These are phyloP conservation scores for Psococerastis gibbosa DNA, from an alignment of 2,888 invertebrate genomes.

Conservation along the genomic window DNA sequence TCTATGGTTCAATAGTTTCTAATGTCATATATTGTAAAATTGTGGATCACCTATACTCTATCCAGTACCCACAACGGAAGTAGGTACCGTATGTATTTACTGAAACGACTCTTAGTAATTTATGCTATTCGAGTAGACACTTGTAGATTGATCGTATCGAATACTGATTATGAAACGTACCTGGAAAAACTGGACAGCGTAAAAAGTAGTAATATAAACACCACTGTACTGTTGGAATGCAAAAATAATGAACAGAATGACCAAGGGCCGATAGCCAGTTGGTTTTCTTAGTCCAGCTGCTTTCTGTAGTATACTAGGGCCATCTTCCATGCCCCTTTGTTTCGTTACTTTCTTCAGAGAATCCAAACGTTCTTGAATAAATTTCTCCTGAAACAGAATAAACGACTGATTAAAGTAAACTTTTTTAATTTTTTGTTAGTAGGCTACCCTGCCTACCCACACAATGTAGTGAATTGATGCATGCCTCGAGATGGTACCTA, in stretches of 20 bases:
- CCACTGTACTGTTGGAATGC: constrained; percentile 39
- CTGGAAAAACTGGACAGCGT: constrained; percentile 37
- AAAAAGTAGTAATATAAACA: constrained; percentile 39
- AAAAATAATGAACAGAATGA: constrained; percentile 34
- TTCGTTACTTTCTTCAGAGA: constrained; percentile 30
- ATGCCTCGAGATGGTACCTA: too few species aligned
- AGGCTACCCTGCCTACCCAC: neutral
- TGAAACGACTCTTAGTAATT: too few species aligned
- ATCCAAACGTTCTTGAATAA: constrained; percentile 32
- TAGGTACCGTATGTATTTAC: too few species aligned
- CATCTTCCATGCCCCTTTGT: neutral
- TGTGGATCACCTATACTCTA: too few species aligned
- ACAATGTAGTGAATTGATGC: neutral
- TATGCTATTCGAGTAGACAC: too few species aligned
- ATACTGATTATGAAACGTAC: too few species aligned
- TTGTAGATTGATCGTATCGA: too few species aligned
- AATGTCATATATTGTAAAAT: too few species aligned
- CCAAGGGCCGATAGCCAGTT: constrained; percentile 37
- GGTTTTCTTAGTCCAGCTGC: constrained; percentile 30
- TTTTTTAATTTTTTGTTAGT: constrained; percentile 1
- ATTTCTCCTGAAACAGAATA: constrained; percentile 22
- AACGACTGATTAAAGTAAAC: neutral
- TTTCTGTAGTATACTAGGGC: constrained; percentile 20
- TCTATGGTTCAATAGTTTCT: too few species aligned
- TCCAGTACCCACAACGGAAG: too few species aligned